Evolutionary conservation across 2,888 invertebrate genomes (phyloP).

Genomic region (Apamea crenata): DNA sequence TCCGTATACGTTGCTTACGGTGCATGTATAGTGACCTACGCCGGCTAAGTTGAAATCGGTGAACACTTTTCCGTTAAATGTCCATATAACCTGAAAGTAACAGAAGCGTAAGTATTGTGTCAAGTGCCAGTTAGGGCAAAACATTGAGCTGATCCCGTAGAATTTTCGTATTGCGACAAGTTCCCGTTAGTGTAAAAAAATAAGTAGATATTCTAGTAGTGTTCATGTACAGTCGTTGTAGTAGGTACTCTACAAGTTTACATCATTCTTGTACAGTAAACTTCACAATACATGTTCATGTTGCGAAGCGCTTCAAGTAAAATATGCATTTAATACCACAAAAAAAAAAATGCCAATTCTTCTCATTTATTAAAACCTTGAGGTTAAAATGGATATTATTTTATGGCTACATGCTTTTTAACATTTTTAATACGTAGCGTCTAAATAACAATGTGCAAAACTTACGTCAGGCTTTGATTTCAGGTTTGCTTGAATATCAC

Average conservation of each 20-base stretch:
- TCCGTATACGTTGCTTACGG: constrained; percentile 61
- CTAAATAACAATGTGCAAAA: constrained; percentile 5
- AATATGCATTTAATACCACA: no score
- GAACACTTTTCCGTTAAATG: constrained; percentile 52
- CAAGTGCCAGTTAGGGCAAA: neutral
- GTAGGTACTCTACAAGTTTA: neutral
- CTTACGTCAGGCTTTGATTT: constrained; percentile 56
- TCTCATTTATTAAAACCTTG: neutral
- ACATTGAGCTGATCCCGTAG: neutral
- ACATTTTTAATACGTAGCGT: neutral
- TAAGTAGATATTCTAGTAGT: no score
- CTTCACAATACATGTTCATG: no score
- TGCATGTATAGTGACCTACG: constrained; percentile 62
- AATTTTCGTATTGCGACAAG: no score
- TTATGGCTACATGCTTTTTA: no score
- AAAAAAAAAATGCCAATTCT: no score
- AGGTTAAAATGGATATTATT: neutral
- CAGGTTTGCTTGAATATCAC: neutral
- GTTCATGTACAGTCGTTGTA: no score
- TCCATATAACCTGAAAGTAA: constrained; percentile 56
- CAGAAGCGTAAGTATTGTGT: neutral
- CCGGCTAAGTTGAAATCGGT: neutral
- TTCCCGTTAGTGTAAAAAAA: no score
- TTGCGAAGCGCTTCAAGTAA: no score
- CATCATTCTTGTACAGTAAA: neutral